Percentiles rank a stretch among this genome's conserved stretches.
Conservation (phyloP, 2,888 invertebrate species). For the Temnothorax ravouxi region DNA sequence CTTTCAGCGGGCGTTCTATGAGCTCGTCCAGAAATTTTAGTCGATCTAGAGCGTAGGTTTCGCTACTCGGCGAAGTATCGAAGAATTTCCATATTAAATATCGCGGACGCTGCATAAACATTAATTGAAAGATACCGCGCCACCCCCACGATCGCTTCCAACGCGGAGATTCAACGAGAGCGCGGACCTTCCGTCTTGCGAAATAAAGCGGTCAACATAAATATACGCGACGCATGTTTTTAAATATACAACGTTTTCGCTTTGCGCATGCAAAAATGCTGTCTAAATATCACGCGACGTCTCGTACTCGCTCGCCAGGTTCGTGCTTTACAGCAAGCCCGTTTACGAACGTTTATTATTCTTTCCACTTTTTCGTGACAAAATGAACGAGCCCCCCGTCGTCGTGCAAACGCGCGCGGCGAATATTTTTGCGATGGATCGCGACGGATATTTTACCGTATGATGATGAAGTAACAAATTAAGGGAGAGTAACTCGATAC, state of each 20-base stretch:
- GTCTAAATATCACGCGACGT: constrained; percentile 40
- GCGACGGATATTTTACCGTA: constrained; percentile 25
- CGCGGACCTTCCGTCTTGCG: constrained; percentile 1
- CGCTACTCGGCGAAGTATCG: constrained; percentile 34
- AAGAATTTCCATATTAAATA: constrained; percentile 56
- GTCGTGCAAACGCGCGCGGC: neutral
- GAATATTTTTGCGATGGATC: constrained; percentile 41
- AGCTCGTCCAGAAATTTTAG: constrained; percentile 66
- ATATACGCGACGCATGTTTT: constrained; percentile 32
- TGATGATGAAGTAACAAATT: constrained; percentile 35
- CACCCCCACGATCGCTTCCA: neutral
- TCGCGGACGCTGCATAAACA: constrained; percentile 36
- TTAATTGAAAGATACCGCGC: constrained; percentile 49
- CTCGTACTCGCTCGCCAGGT: constrained; percentile 14
- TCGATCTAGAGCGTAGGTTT: constrained; percentile 46
- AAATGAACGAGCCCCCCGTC: constrained; percentile 8
- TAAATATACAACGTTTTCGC: constrained; percentile 34
- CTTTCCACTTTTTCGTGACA: constrained; percentile 34
- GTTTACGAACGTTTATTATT: constrained; percentile 43
- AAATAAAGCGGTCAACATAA: constrained; percentile 35
- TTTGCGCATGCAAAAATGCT: constrained; percentile 41
- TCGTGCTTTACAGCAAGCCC: constrained; percentile 14
- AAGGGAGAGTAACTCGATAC: constrained; percentile 14
- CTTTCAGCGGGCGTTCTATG: constrained; percentile 59
- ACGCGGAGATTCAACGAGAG: constrained; percentile 25